A percentile compares a stretch with the other conserved stretches of the same genome.
These are phyloP conservation scores for Drosophila neoperkinsi DNA, from an alignment of 2,888 invertebrate genomes.

Conservation along the genomic window DNA sequence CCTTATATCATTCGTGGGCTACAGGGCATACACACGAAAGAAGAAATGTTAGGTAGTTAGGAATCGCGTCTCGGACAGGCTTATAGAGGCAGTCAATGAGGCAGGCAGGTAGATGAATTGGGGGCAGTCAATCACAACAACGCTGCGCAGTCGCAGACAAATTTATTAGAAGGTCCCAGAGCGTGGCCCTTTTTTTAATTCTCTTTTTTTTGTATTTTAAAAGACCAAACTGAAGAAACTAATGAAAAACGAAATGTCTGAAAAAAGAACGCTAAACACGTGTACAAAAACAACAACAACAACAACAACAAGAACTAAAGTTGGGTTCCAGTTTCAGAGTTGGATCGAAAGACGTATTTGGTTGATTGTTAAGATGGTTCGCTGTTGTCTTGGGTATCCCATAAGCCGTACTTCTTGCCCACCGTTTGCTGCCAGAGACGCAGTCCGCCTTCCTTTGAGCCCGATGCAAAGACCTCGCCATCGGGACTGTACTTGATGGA, in stretches of 20 bases:
- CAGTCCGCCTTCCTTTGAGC: constrained; percentile 97
- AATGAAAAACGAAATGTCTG: constrained; percentile 9
- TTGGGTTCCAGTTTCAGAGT: constrained; percentile 25
- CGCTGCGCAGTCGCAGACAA: constrained; percentile 53
- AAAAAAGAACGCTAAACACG: constrained; percentile 32
- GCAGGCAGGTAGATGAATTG: constrained; percentile 58
- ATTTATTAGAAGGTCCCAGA: constrained; percentile 66
- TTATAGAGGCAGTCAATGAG: constrained; percentile 14
- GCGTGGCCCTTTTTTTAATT: constrained; percentile 61
- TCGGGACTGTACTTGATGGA: constrained; percentile 97
- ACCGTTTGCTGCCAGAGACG: constrained; percentile 97
- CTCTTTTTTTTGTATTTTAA: constrained; percentile 31
- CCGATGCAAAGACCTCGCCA: constrained; percentile 96
- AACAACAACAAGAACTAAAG: constrained; percentile 22
- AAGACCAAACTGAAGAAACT: constrained; percentile 21
- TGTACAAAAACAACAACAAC: constrained; percentile 15
- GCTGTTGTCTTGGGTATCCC: constrained; percentile 89
- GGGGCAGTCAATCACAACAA: constrained; percentile 73
- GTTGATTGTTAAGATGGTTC: constrained; percentile 2
- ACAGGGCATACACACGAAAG: constrained; percentile 14
- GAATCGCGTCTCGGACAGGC: constrained; percentile 21
- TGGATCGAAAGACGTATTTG: background rate
- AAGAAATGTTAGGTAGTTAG: constrained; percentile 47
- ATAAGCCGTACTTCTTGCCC: constrained; percentile 95
- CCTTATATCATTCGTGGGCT: no score